Evolutionary conservation across 2,797 vertebrate species (phyloP).

Genomic region (Myotis planiceps): DNA sequence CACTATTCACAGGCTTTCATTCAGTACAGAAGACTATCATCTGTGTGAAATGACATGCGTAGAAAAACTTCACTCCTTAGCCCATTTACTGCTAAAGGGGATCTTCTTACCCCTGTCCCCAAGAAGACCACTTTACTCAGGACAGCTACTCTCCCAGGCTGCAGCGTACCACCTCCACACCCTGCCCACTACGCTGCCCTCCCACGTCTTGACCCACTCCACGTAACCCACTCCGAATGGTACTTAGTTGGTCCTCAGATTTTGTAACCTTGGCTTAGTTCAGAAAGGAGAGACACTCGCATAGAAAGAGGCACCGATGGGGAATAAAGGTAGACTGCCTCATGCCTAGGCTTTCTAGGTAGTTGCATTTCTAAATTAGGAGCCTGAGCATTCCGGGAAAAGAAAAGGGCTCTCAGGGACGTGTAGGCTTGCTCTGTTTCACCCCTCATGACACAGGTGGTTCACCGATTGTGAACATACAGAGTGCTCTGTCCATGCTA

Average conservation of each 20-base stretch:
- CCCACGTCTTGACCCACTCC: not conserved
- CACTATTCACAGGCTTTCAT: not conserved
- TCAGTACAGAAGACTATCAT: not conserved
- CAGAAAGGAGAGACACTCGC: not conserved
- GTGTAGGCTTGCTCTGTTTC: not conserved
- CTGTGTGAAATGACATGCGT: not conserved
- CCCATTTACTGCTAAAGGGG: not conserved
- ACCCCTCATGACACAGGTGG: not conserved
- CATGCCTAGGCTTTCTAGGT: not conserved
- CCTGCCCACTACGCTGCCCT: not conserved
- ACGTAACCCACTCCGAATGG: not conserved
- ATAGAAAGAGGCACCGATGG: not conserved
- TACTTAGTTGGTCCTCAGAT: not conserved
- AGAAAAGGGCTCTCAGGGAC: not conserved
- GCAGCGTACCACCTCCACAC: not conserved
- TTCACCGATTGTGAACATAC: not conserved
- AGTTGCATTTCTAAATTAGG: not conserved
- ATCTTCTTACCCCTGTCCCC: not conserved
- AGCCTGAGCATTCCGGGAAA: not conserved
- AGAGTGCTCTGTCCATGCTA: not conserved
- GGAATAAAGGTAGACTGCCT: not conserved
- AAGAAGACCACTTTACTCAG: not conserved
- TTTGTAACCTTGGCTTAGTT: not conserved
- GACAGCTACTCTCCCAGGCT: not conserved
- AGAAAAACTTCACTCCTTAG: not conserved